Evolutionary conservation across 2,888 invertebrate genomes (phyloP).

Genomic region (Mycalesis mineus): DNA sequence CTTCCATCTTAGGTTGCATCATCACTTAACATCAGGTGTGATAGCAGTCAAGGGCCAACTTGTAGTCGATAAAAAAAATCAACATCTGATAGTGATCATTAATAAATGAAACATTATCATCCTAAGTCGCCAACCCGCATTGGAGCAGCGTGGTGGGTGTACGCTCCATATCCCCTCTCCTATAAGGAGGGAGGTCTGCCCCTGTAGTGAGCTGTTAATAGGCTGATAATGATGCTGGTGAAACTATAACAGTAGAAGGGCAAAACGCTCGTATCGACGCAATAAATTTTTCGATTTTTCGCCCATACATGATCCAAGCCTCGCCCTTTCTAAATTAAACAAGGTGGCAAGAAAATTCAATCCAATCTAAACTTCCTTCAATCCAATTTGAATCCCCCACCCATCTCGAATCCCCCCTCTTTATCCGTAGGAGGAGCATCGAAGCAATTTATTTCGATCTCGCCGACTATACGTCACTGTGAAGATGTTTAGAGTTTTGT

Average conservation of each 20-base stretch:
- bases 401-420: slow-evolving; percentile 34
- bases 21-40: no score
- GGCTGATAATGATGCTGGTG: no score
- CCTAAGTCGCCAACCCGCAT: no score
- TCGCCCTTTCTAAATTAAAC: slow-evolving; percentile 67
- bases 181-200: no score
- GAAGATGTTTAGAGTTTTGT: slow-evolving; percentile 25
- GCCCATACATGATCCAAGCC: slow-evolving; percentile 24
- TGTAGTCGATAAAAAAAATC: no score
- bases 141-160: no score
- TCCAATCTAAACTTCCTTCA: slow-evolving; percentile 75
- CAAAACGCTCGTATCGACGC: slow-evolving; percentile 9
- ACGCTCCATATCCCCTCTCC: no score
- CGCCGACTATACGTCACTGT: slow-evolving; percentile 29
- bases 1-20: no score
- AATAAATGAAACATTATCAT: no score
- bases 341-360: slow-evolving; percentile 73
- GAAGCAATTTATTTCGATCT: slow-evolving; percentile 47
- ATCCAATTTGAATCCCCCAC: slow-evolving; percentile 73
- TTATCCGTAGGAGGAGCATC: slow-evolving; percentile 31
- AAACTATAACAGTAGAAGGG: slow-evolving; percentile 8
- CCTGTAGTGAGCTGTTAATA: no score
- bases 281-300: slow-evolving; percentile 24
- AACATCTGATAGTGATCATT: no score
- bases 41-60: no score